A percentile compares a stretch with the other conserved stretches of the same genome.
Conservation (phyloP, 2,797 vertebrate genomes). For the Notamacropus eugenii region DNA sequence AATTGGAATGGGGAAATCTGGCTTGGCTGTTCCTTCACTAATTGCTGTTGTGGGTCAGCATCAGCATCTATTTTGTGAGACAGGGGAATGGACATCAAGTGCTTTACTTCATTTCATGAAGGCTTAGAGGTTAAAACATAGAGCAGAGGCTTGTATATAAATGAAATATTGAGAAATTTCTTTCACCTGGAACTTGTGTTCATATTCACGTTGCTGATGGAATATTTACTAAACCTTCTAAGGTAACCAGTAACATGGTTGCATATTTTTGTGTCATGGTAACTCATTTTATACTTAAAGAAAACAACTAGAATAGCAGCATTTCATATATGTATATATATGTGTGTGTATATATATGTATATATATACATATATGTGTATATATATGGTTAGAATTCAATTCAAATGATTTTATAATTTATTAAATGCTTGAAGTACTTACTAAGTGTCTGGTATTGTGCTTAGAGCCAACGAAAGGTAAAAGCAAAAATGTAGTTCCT, state of each 20-base stretch:
- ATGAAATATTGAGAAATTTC: conserved; percentile 28
- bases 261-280: not conserved
- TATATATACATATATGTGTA: too few relatives aligned
- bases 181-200: not conserved
- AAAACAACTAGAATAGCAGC: not conserved
- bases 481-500: not conserved
- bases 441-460: not conserved
- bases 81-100: not conserved
- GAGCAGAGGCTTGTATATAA: not conserved
- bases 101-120: conserved; percentile 14
- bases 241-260: not conserved
- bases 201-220: not conserved
- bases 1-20: not conserved
- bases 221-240: conserved; percentile 24
- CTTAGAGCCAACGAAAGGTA: not conserved
- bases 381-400: not conserved
- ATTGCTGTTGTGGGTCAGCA: not conserved
- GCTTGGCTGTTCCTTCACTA: conserved; percentile 5
- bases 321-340: not conserved
- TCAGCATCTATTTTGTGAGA: conserved; percentile 33
- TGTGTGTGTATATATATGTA: too few relatives aligned
- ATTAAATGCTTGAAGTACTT: not conserved
- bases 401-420: not conserved
- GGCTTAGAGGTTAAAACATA: conserved; percentile 41
- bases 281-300: not conserved